Percentiles rank a stretch among this genome's conserved stretches.
phyloP scores from a whole-genome alignment of 2,888 invertebrate genomes.

The Nineta flava region DNA sequence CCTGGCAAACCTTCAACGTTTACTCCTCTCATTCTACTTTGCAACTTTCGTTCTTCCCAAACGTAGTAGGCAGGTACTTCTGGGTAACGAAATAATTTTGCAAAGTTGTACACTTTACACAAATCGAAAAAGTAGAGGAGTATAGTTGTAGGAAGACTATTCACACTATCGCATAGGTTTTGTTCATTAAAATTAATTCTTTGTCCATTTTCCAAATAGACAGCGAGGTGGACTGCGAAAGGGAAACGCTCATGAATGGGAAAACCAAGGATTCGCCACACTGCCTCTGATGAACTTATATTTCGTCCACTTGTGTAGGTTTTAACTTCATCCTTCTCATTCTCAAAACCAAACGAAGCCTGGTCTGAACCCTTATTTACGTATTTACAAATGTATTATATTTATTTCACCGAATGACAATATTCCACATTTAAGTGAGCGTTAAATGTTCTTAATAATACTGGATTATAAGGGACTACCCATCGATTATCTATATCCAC shows the following conservation, averaged over 20 bases:
- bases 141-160: neutral
- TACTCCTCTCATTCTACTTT: slow-evolving; percentile 1
- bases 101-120: neutral
- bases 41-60: neutral
- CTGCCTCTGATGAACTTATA: slow-evolving; percentile 16
- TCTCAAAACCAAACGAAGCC: neutral
- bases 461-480: slow-evolving; percentile 3
- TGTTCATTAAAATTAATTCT: slow-evolving; percentile 19
- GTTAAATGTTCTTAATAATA: neutral
- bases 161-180: slow-evolving; percentile 16
- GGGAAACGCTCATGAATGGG: slow-evolving; percentile 17
- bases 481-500: neutral
- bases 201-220: slow-evolving; percentile 11
- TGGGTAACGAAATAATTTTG: slow-evolving; percentile 10
- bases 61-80: slow-evolving; percentile 12
- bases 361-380: slow-evolving; percentile 3
- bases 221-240: neutral
- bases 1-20: neutral
- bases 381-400: slow-evolving; percentile 2
- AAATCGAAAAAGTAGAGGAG: slow-evolving; percentile 10
- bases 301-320: slow-evolving; percentile 16
- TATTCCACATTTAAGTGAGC: neutral
- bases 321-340: slow-evolving; percentile 15
- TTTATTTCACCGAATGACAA: neutral
- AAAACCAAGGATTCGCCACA: slow-evolving; percentile 17